These are phyloP conservation scores for Dasypus novemcinctus DNA, from an alignment of 2,113 vertebrate species.

Conservation along the genomic window DNA sequence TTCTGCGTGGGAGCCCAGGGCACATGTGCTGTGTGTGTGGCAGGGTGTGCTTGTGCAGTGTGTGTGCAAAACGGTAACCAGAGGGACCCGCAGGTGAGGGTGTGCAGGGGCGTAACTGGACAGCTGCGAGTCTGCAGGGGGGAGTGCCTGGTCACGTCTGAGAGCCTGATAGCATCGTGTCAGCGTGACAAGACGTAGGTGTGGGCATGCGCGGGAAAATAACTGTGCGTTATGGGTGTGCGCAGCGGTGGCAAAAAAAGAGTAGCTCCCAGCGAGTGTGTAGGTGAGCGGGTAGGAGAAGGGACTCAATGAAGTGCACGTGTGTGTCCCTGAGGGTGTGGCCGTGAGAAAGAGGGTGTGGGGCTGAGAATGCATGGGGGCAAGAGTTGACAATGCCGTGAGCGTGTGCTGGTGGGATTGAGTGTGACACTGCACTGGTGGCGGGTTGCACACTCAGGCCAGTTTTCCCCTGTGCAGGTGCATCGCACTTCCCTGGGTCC, in stretches of 20 bases:
- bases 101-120: fast-evolving
- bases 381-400: fast-evolving
- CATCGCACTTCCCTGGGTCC: too few relatives aligned
- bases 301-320: background rate
- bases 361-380: background rate
- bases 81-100: fast-evolving
- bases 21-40: background rate
- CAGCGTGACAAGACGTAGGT: background rate
- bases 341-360: background rate
- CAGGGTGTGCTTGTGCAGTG: background rate
- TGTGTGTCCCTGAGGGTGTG: too few relatives aligned
- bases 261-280: background rate
- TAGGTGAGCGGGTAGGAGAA: background rate
- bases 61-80: background rate
- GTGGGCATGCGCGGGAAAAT: background rate
- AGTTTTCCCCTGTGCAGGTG: fast-evolving
- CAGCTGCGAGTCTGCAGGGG: fast-evolving
- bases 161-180: background rate
- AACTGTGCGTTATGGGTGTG: background rate
- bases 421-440: background rate
- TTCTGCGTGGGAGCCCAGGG: background rate
- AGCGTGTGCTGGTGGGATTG: too few relatives aligned
- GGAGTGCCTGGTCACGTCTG: background rate
- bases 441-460: too few relatives aligned
- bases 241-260: background rate